Percentiles rank a stretch among this genome's conserved stretches.
These are phyloP conservation scores for Tachycineta bicolor DNA, from an alignment of 2,113 vertebrate genomes.

Conservation along the genomic window DNA sequence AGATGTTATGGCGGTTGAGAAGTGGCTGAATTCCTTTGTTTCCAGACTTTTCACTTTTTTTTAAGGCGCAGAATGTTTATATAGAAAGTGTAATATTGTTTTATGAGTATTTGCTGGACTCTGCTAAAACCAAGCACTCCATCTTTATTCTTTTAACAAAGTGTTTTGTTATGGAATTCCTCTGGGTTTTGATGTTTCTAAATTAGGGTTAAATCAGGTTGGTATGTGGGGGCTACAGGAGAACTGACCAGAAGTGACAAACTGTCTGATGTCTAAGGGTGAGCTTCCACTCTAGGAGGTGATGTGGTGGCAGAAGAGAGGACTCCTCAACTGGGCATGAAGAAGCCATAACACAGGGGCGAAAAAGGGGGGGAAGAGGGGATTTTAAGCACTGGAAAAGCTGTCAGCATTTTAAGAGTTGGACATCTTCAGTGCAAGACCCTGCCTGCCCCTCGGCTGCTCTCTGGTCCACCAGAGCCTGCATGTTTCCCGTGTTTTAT, in stretches of 20 bases:
- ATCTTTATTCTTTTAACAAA: constrained; percentile 20
- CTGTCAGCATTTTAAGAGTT: background rate
- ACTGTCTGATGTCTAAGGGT: background rate
- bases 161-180: constrained; percentile 44
- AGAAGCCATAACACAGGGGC: background rate
- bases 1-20: constrained; percentile 38
- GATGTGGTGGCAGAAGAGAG: background rate
- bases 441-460: background rate
- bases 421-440: background rate
- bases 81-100: constrained; percentile 52
- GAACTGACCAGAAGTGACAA: constrained; percentile 8
- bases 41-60: constrained; percentile 44
- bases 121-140: constrained; percentile 17
- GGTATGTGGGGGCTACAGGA: background rate
- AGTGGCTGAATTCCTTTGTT: constrained; percentile 57
- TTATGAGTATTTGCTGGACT: constrained; percentile 40
- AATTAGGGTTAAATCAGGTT: constrained; percentile 36
- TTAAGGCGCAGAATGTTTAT: constrained; percentile 31
- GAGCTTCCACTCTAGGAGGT: background rate
- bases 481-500: background rate
- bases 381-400: background rate
- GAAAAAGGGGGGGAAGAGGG: background rate
- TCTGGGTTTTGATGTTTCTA: constrained; percentile 17
- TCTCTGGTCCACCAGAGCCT: background rate
- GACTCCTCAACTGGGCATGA: background rate